phyloP scores from a whole-genome alignment of 2,888 invertebrate species.

The Zhuqinia jingwanae region DNA sequence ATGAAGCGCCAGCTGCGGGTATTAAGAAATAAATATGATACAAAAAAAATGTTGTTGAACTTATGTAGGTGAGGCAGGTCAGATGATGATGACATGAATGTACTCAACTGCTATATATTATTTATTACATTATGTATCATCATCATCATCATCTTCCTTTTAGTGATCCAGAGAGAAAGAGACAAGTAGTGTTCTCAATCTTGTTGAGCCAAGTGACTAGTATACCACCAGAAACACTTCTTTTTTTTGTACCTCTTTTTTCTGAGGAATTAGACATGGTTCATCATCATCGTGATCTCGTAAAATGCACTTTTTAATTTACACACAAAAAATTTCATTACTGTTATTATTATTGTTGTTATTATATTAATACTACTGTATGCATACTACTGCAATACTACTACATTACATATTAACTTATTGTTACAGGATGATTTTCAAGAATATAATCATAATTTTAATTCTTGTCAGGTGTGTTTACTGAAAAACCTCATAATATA shows the following conservation, averaged over 20 bases:
- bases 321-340: constrained; percentile 27
- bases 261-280: background rate
- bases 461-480: constrained; percentile 56
- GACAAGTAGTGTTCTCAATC: background rate
- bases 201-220: background rate
- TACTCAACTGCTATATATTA: background rate
- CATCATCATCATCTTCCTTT: background rate
- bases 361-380: constrained; percentile 7
- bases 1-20: too few relatives aligned
- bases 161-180: constrained; percentile 54
- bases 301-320: constrained; percentile 51
- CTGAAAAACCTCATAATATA: constrained; percentile 46
- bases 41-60: constrained; percentile 57
- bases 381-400: background rate
- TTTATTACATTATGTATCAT: background rate
- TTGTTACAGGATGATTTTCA: constrained; percentile 18
- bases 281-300: constrained; percentile 50
- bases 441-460: constrained; percentile 44
- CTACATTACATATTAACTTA: constrained; percentile 9
- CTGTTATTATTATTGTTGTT: background rate
- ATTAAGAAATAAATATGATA: too few relatives aligned
- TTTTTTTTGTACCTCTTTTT: background rate
- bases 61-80: constrained; percentile 63
- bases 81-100: background rate
- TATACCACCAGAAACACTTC: background rate